phyloP scores from a whole-genome alignment of 2,113 vertebrate species.

The Protobothrops flavoviridis region DNA sequence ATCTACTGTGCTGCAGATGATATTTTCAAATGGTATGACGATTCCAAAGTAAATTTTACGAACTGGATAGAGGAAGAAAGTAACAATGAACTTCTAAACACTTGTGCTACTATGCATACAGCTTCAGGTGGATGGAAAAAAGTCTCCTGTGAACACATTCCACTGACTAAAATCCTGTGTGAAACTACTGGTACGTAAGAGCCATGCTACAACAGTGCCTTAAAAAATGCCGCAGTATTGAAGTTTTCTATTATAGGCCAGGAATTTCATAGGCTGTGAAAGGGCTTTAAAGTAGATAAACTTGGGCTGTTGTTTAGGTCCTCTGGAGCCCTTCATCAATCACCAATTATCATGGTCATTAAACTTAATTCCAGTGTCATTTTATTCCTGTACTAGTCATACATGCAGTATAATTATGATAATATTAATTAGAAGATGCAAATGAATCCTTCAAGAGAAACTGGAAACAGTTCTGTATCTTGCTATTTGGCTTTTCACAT shows the following conservation, averaged over 20 bases:
- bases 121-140: conserved; percentile 79
- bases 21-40: conserved; percentile 77
- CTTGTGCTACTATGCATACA: conserved; percentile 76
- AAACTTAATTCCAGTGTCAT: not conserved
- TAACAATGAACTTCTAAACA: conserved; percentile 66
- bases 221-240: not conserved
- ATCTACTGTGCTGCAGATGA: conserved; percentile 68
- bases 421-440: not conserved
- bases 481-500: not conserved
- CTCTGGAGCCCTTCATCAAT: not conserved
- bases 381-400: not conserved
- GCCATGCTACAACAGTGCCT: no score
- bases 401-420: not conserved
- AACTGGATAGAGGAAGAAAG: conserved; percentile 75
- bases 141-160: conserved; percentile 72
- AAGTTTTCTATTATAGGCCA: not conserved
- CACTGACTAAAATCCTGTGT: conserved; percentile 78
- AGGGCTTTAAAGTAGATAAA: not conserved
- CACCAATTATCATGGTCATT: not conserved
- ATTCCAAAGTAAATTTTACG: conserved; percentile 68
- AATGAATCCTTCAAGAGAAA: not conserved
- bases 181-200: conserved; percentile 77
- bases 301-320: not conserved
- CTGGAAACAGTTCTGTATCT: not conserved
- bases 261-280: not conserved